Conservation (phyloP, 2,888 invertebrate species). For the Meteorus cinctellus region DNA sequence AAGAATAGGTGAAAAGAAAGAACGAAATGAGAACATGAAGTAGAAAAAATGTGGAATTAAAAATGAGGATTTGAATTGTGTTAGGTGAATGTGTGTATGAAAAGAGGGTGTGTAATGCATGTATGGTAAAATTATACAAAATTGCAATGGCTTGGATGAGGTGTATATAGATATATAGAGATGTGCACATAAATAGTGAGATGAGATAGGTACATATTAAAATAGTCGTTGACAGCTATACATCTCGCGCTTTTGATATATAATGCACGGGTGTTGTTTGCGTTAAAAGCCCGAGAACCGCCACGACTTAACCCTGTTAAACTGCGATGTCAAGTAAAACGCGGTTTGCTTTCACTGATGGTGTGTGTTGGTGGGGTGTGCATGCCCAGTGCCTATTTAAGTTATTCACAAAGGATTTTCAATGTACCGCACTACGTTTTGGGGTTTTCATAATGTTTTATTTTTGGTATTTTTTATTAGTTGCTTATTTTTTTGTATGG, state of each 20-base stretch:
- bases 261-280: constrained; percentile 72
- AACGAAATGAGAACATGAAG: background rate
- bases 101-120: background rate
- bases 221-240: constrained; percentile 63
- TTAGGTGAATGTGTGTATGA: background rate
- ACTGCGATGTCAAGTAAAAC: constrained; percentile 72
- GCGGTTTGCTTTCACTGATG: constrained; percentile 70
- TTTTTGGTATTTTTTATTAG: constrained; percentile 12
- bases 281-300: constrained; percentile 72
- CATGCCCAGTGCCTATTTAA: constrained; percentile 60
- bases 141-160: constrained; percentile 19
- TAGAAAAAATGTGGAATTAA: background rate
- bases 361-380: background rate
- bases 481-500: background rate
- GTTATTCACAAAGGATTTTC: constrained; percentile 68
- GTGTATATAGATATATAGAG: constrained; percentile 35
- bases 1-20: background rate
- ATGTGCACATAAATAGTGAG: constrained; percentile 50
- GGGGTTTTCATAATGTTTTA: constrained; percentile 24
- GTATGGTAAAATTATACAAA: background rate
- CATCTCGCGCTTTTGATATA: constrained; percentile 71
- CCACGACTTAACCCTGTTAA: constrained; percentile 72
- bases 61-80: background rate
- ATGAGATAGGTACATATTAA: constrained; percentile 68
- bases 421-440: constrained; percentile 21